Evolutionary conservation across 2,797 vertebrate species (phyloP).

Genomic region (Peromyscus nudipes): DNA sequence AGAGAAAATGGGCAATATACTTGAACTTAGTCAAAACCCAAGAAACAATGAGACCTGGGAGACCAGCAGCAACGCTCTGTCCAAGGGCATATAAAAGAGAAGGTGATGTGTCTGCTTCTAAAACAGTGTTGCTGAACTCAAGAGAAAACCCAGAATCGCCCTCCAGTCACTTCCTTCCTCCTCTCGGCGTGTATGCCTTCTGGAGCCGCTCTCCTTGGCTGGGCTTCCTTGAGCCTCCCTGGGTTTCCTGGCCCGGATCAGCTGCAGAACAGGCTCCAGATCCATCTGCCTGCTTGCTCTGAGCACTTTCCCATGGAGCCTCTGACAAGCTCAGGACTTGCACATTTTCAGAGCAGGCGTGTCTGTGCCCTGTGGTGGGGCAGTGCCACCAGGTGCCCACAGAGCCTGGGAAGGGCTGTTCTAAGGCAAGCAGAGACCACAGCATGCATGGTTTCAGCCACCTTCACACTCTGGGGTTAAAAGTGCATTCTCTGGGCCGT

Average conservation of each 20-base stretch:
- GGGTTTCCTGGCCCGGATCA: constrained; percentile 20
- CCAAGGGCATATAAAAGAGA: not conserved
- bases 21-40: not conserved
- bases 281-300: not conserved
- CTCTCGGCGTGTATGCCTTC: not conserved
- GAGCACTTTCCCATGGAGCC: not conserved
- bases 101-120: not conserved
- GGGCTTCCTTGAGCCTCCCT: constrained; percentile 39
- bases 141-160: not conserved
- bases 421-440: not conserved
- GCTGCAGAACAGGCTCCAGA: not conserved
- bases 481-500: constrained; percentile 70
- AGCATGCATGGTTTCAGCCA: constrained; percentile 28
- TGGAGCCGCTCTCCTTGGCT: not conserved
- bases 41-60: not conserved
- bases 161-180: not conserved
- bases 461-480: constrained; percentile 25
- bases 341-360: constrained; percentile 1
- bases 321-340: constrained; percentile 25
- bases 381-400: not conserved
- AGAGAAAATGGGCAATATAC: too few species aligned
- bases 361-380: constrained; percentile 20
- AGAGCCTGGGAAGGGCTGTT: not conserved
- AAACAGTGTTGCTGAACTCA: not conserved
- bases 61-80: too few species aligned